phyloP scores from a whole-genome alignment of 2,113 vertebrate species.

The Phylloscopus whistleri region DNA sequence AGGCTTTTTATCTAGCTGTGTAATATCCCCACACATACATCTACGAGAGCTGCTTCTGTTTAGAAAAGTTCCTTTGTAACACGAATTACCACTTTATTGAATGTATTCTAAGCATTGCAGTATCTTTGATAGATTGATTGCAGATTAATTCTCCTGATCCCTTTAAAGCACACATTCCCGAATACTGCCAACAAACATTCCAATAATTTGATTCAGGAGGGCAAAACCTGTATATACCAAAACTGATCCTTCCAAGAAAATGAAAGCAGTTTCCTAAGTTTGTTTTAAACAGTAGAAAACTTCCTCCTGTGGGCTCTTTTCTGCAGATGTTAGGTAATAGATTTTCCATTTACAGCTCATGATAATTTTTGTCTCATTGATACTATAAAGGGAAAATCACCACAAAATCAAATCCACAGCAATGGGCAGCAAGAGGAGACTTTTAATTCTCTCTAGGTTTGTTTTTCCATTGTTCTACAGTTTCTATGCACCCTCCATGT shows the following conservation, averaged over 20 bases:
- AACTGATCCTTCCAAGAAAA: background rate
- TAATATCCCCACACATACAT: background rate
- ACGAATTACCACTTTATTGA: background rate
- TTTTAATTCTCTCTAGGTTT: background rate
- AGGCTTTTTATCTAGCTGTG: background rate
- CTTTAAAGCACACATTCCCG: background rate
- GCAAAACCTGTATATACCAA: background rate
- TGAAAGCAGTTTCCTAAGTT: background rate
- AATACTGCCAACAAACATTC: background rate
- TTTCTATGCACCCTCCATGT: background rate
- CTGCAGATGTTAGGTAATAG: background rate
- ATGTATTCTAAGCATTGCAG: background rate
- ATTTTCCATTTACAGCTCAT: background rate
- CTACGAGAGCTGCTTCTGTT: background rate
- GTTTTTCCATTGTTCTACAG: background rate
- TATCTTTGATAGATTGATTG: background rate
- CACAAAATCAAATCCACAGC: background rate
- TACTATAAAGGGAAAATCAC: background rate
- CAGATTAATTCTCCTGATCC: background rate
- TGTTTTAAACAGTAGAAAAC: background rate
- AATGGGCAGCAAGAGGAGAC: background rate
- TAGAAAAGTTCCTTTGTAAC: background rate
- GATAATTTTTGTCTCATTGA: background rate
- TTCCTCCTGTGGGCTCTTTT: background rate
- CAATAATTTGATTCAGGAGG: background rate